Percentiles rank a stretch among this genome's conserved stretches.
These are phyloP conservation scores for Percopsis omiscomaycus DNA, from an alignment of 2,797 vertebrate genomes.

Conservation along the genomic window DNA sequence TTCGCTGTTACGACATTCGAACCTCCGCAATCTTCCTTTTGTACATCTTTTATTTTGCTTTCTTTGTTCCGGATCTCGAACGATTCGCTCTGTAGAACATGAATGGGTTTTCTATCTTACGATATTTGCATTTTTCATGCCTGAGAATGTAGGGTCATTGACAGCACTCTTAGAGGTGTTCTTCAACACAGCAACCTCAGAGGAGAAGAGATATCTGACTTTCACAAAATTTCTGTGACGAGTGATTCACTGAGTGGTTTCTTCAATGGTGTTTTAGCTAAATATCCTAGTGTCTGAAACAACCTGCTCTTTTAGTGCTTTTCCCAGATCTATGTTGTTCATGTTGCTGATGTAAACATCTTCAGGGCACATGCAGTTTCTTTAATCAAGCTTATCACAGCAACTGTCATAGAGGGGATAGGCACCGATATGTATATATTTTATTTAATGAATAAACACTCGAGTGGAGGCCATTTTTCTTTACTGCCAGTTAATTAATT, in stretches of 20 bases:
- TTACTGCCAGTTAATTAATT: not conserved
- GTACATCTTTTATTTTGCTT: conserved; percentile 59
- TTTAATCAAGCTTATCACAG: conserved; percentile 25
- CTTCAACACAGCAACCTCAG: conserved; percentile 33
- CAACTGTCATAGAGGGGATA: conserved; percentile 12
- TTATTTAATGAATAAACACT: not conserved
- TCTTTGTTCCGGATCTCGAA: conserved; percentile 59
- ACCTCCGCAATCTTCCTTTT: conserved; percentile 60
- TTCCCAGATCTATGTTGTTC: conserved; percentile 25
- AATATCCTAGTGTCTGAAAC: conserved; percentile 25
- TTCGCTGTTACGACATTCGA: conserved; percentile 74
- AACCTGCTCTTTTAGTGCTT: conserved; percentile 38
- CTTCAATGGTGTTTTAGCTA: conserved; percentile 30
- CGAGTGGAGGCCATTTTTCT: not conserved
- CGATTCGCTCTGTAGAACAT: conserved; percentile 40
- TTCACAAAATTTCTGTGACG: conserved; percentile 41
- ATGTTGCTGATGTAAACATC: conserved; percentile 39
- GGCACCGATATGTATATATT: not conserved
- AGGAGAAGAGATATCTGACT: conserved; percentile 30
- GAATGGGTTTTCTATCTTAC: conserved; percentile 22
- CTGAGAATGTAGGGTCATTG: conserved; percentile 43
- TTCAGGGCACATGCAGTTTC: conserved; percentile 25
- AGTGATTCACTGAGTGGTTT: conserved; percentile 40
- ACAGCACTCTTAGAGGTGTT: conserved; percentile 35
- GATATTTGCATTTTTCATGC: conserved; percentile 35